Percentiles rank a stretch among this genome's conserved stretches.
Evolutionary conservation across 2,888 invertebrate species (phyloP).

Genomic region (Volucella inanis): DNA sequence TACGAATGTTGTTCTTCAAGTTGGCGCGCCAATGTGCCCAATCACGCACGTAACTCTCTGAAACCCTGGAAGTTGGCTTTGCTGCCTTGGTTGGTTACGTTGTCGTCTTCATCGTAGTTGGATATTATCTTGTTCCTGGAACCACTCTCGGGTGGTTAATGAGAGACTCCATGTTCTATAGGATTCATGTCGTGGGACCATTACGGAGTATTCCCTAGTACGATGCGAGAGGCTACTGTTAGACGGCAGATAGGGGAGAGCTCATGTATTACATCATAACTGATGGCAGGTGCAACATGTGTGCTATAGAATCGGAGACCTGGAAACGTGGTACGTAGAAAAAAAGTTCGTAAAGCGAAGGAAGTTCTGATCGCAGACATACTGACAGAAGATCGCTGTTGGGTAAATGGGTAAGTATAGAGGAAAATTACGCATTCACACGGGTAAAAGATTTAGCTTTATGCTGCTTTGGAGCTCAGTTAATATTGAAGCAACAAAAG

Average conservation of each 20-base stretch:
- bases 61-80: constrained; percentile 6
- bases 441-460: no score
- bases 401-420: no score
- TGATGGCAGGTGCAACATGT: constrained; percentile 20
- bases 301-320: not conserved
- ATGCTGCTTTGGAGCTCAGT: no score
- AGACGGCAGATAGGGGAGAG: not conserved
- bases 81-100: not conserved
- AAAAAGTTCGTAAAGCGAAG: not conserved
- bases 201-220: not conserved
- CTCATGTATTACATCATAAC: constrained; percentile 30
- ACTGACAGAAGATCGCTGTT: no score
- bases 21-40: constrained; percentile 29
- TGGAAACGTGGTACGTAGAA: not conserved
- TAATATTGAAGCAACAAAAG: no score
- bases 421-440: no score
- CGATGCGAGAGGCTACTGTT: constrained; percentile 22
- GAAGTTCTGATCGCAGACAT: no score
- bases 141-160: constrained; percentile 41
- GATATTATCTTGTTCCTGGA: constrained; percentile 53
- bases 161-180: constrained; percentile 29
- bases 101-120: constrained; percentile 23
- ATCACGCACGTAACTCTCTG: constrained; percentile 39
- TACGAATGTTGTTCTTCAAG: constrained; percentile 60
- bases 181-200: constrained; percentile 34